These are phyloP conservation scores for Oostethus manadensis DNA, from an alignment of 2,113 vertebrate species.

Conservation along the genomic window DNA sequence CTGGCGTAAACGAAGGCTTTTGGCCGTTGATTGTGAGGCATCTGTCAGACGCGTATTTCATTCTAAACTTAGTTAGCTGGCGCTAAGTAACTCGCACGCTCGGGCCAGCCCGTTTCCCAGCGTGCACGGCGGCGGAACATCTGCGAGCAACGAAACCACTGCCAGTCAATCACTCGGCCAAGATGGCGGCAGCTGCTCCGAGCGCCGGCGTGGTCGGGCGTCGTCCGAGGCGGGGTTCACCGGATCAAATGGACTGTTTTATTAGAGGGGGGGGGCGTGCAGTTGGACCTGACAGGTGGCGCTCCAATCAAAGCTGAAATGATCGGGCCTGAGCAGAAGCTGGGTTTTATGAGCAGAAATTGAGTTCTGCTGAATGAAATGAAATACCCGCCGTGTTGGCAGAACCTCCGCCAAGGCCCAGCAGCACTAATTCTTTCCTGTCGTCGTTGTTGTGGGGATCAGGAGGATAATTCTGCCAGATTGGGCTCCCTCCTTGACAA, in stretches of 20 bases:
- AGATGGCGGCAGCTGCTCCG: conserved; percentile 55
- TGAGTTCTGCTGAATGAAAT: too few species aligned
- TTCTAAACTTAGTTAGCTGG: conserved; percentile 61
- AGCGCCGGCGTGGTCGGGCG: conserved; percentile 53
- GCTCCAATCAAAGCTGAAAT: too few species aligned
- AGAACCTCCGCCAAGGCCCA: too few species aligned
- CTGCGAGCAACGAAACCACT: conserved; percentile 49
- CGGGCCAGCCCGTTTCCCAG: conserved; percentile 47
- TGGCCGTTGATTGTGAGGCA: conserved; percentile 57
- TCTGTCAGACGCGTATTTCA: conserved; percentile 67
- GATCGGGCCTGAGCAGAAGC: too few species aligned
- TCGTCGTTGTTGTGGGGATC: too few species aligned
- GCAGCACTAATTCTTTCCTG: too few species aligned
- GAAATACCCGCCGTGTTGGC: too few species aligned
- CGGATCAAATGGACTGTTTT: conserved; percentile 52
- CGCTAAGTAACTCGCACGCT: conserved; percentile 60
- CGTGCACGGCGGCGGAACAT: conserved; percentile 55
- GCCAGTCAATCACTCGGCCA: conserved; percentile 49
- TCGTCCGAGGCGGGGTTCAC: conserved; percentile 17
- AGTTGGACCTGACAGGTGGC: conserved; percentile 8
- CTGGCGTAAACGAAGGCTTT: conserved; percentile 58
- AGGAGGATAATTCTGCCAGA: background rate
- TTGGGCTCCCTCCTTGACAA: background rate
- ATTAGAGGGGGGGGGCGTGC: conserved; percentile 37
- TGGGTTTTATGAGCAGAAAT: too few species aligned